phyloP scores from a whole-genome alignment of 2,113 vertebrate genomes.

The Corythornis madagascariensis region DNA sequence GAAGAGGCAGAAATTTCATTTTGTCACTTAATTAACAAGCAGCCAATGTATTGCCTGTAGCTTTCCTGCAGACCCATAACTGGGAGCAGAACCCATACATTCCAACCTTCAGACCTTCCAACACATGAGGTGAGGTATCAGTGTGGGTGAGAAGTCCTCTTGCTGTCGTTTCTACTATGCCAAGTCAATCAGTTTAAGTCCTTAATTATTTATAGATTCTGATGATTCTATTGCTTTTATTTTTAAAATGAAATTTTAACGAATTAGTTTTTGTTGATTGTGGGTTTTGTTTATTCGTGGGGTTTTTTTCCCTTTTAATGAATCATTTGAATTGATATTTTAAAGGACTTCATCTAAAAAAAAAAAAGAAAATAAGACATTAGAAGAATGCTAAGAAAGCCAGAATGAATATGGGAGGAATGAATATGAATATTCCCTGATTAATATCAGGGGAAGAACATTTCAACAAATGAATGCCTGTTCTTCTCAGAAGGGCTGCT shows the following conservation, averaged over 20 bases:
- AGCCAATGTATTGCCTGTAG: neutral
- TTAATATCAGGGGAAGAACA: neutral
- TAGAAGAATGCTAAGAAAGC: neutral
- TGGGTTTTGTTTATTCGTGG: too few relatives aligned
- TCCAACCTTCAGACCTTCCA: neutral
- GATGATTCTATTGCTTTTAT: neutral
- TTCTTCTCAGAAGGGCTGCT: neutral
- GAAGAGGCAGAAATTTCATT: constrained; percentile 35
- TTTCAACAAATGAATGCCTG: neutral
- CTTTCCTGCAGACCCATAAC: constrained; percentile 13
- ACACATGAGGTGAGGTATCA: neutral
- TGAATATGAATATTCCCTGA: too few relatives aligned
- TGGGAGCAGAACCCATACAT: neutral
- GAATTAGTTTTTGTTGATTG: neutral
- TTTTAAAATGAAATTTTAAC: neutral
- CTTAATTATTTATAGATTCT: neutral
- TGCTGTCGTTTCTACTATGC: neutral
- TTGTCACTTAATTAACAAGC: constrained; percentile 38
- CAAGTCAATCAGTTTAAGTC: neutral
- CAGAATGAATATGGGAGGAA: neutral
- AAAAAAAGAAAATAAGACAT: neutral
- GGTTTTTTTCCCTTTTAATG: neutral
- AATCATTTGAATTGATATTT: neutral
- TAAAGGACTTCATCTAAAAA: neutral
- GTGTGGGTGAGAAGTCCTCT: neutral